phyloP scores from a whole-genome alignment of 2,797 vertebrate genomes.

The Yasuhikotakia modesta region DNA sequence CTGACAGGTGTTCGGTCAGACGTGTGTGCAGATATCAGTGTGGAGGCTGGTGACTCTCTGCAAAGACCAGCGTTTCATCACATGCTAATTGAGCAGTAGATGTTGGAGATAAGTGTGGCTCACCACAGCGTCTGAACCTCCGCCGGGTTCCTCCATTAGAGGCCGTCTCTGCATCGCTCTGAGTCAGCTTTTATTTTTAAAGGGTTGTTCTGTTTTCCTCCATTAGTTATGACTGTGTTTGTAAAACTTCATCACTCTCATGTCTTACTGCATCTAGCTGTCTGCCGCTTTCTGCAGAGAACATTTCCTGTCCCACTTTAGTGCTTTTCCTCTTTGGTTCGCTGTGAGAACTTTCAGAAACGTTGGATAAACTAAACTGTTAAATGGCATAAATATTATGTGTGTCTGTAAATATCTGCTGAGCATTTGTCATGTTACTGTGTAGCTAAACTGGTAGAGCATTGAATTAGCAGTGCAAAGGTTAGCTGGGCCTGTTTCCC shows the following conservation, averaged over 20 bases:
- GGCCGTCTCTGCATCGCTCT: too few relatives aligned
- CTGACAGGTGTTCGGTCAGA: slow-evolving; percentile 2
- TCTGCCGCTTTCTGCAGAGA: background rate
- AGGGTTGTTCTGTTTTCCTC: slow-evolving; percentile 1
- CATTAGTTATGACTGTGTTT: slow-evolving; percentile 11
- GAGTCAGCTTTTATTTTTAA: too few relatives aligned
- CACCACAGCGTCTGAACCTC: background rate
- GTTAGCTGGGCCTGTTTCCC: too few relatives aligned
- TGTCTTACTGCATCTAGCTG: too few relatives aligned
- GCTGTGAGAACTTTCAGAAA: background rate
- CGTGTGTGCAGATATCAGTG: slow-evolving; percentile 14
- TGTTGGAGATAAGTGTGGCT: slow-evolving; percentile 7
- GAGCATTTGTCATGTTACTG: too few relatives aligned
- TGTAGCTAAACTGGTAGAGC: too few relatives aligned
- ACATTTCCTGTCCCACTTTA: background rate
- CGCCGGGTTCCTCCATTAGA: slow-evolving; percentile 21
- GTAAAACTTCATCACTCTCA: too few relatives aligned
- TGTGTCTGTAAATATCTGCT: too few relatives aligned
- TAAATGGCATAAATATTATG: too few relatives aligned
- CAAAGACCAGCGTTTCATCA: slow-evolving; percentile 32
- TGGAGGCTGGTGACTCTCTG: slow-evolving; percentile 32
- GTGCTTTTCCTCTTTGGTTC: background rate
- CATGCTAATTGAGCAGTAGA: slow-evolving; percentile 33
- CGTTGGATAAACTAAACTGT: background rate
- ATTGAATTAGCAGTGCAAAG: too few relatives aligned